These are phyloP conservation scores for Struthio camelus DNA, from an alignment of 2,113 vertebrate genomes.

Conservation along the genomic window DNA sequence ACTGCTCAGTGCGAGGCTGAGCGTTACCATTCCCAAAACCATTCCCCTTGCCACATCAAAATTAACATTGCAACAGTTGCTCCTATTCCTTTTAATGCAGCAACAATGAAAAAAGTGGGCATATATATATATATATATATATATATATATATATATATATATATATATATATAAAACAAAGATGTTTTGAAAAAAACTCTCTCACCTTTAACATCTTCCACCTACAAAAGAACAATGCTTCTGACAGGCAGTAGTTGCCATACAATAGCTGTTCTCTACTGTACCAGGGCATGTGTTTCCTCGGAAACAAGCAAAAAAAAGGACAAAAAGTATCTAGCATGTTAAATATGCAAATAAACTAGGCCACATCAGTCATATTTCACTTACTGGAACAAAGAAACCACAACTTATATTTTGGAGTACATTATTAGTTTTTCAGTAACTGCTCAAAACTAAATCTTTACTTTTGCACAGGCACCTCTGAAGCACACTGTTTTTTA, in stretches of 20 bases:
- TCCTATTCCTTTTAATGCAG: neutral
- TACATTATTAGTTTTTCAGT: neutral
- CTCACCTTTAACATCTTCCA: slow-evolving; percentile 14
- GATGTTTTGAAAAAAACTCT: slow-evolving; percentile 27
- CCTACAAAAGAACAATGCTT: slow-evolving; percentile 43
- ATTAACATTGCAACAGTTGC: neutral
- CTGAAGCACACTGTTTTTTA: neutral
- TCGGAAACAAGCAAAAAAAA: slow-evolving; percentile 54
- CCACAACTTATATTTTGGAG: slow-evolving; percentile 16
- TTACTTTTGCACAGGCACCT: neutral
- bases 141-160: no score
- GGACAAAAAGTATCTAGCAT: slow-evolving; percentile 39
- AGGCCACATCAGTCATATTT: slow-evolving; percentile 64
- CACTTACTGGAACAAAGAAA: slow-evolving; percentile 29
- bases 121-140: no score
- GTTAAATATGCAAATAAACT: slow-evolving; percentile 71
- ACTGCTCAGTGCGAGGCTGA: neutral
- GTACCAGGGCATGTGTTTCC: slow-evolving; percentile 58
- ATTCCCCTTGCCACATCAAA: neutral
- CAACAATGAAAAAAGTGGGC: neutral
- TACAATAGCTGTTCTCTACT: slow-evolving; percentile 32
- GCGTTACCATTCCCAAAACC: neutral
- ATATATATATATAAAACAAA: no score
- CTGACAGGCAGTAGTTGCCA: slow-evolving; percentile 25
- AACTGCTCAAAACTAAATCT: neutral